Base-by-base conservation (phyloP, 2,113 vertebrate species). In the Hippoglossus stenolepis region DNA sequence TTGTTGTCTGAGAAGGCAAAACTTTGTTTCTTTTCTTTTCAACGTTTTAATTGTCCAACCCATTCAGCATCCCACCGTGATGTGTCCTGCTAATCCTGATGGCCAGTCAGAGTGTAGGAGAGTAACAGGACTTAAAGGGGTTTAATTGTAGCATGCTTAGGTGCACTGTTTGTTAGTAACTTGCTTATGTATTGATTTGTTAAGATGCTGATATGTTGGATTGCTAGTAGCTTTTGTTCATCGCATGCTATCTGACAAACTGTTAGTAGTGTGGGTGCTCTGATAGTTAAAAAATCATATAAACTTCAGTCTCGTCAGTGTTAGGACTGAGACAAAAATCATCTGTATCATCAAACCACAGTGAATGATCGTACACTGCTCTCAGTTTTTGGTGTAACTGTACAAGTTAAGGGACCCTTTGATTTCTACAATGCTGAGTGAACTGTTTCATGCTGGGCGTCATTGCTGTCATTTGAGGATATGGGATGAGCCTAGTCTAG, bases 201-300 rank as follows among this genome's bases (percentile, higher is more conserved):
- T 87, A 91, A 80, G 63, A 75, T 65, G 80, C 24, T 45, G 64
- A 75, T 31, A 31, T 77, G 58, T 73, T 53, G 54, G 51, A 73
- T 31, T 69, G 51, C 71, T 69, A 24, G 61, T 51, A 77, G 64
- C 38, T 20, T 62, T 38, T 77, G 53, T 65, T 77, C 31, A 64
- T 28, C 56, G 86, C 91, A 90, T 92, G 91, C 86, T 77, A 68
- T 73, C 67, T 70, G 68, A 82, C 53, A 79, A 61, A 80, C 72
- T 67, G 87, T 91, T 91, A 90, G 84, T 88, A 61, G 65, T 60
- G 71, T 62, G 12, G 67, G 26, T 17, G 38, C 31, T 72, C 81
- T 86, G 68, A 83, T 66, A 71, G 23, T 70, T 77, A 81, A 79
- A 12, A 49, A 66, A 69, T 45, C 40, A 40, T 38, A 47, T 63